A percentile compares a stretch with the other conserved stretches of the same genome.
Evolutionary conservation across 2,797 vertebrate genomes (phyloP).

Genomic region (Synaphobranchus kaupii): DNA sequence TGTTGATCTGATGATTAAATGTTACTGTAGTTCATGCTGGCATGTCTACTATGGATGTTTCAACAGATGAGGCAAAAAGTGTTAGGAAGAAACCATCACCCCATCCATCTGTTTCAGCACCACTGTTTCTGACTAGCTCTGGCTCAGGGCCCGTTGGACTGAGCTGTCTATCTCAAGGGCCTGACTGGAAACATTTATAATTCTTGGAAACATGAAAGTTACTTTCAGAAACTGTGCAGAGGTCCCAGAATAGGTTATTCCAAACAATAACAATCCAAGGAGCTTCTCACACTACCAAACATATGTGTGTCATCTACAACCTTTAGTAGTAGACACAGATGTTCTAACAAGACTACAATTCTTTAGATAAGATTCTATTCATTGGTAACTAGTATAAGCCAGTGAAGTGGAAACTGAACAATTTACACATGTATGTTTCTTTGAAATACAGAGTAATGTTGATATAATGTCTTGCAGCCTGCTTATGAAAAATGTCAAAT

Average conservation of each 20-base stretch:
- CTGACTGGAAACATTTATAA: constrained; percentile 2
- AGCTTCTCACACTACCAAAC: not conserved
- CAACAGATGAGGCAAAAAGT: not conserved
- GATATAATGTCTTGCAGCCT: not conserved
- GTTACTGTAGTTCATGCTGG: not conserved
- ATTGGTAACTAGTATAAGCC: not conserved
- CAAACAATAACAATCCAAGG: not conserved
- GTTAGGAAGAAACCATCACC: not conserved
- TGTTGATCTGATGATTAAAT: not conserved
- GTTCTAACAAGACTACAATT: not conserved
- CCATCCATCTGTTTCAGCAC: not conserved
- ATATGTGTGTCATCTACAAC: not conserved
- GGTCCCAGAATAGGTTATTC: not conserved
- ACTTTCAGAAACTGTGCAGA: not conserved
- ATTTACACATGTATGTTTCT: not conserved
- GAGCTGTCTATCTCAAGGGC: constrained; percentile 12
- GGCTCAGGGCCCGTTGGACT: not conserved
- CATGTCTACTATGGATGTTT: not conserved
- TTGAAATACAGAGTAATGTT: not conserved
- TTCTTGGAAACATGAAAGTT: not conserved
- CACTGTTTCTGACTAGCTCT: not conserved
- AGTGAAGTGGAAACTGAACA: not conserved
- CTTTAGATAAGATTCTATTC: not conserved
- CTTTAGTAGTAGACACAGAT: not conserved
- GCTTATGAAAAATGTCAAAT: no score